These are phyloP conservation scores for Empis livida DNA, from an alignment of 2,888 invertebrate species.

Conservation along the genomic window DNA sequence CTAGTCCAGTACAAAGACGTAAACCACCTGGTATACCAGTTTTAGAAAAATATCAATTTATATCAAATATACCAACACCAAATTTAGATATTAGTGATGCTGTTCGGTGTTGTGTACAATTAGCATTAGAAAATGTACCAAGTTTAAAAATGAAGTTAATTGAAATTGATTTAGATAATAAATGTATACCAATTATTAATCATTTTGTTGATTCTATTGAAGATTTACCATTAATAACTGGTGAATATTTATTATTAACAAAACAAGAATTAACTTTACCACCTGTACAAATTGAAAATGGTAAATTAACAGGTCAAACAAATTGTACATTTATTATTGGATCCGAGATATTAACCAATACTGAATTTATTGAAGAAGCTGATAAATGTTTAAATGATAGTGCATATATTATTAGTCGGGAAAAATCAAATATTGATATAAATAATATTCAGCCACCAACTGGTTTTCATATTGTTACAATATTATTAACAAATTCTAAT, in stretches of 20 bases:
- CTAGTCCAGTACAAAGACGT: constrained; percentile 57
- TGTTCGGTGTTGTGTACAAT: constrained; percentile 49
- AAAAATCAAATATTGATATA: constrained; percentile 40
- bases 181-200: constrained; percentile 40
- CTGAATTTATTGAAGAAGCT: constrained; percentile 35
- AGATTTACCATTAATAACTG: constrained; percentile 55
- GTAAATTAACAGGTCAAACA: constrained; percentile 37
- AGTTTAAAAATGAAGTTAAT: constrained; percentile 47
- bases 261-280: constrained; percentile 24
- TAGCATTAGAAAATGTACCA: constrained; percentile 57
- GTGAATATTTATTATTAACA: constrained; percentile 45
- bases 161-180: constrained; percentile 43
- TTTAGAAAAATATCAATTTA: constrained; percentile 60
- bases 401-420: constrained; percentile 49
- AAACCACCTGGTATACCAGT: constrained; percentile 60
- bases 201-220: constrained; percentile 45
- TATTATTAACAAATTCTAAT: constrained; percentile 21
- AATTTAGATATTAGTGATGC: constrained; percentile 34
- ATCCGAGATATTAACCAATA: constrained; percentile 17
- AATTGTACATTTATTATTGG: constrained; percentile 28
- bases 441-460: constrained; percentile 18
- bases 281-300: constrained; percentile 46
- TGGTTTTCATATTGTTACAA: constrained; percentile 22
- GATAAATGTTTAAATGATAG: constrained; percentile 41
- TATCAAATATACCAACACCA: constrained; percentile 43